Evolutionary conservation across 2,797 vertebrate genomes (phyloP).

Genomic region (Pseudochaenichthys georgianus): DNA sequence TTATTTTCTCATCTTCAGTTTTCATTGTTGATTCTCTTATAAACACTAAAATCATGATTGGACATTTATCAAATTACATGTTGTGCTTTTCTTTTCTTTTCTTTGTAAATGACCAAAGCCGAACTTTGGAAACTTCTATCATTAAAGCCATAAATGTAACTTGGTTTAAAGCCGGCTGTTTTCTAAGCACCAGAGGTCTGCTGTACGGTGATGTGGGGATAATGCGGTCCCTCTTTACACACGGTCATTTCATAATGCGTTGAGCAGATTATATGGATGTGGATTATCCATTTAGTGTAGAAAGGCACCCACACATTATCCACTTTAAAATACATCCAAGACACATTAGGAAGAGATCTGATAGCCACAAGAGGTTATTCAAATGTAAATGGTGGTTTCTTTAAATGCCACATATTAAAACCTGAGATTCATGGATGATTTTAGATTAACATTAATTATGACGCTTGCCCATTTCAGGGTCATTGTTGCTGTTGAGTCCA

Average conservation of each 20-base stretch:
- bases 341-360: slow-evolving; percentile 29
- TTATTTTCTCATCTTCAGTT: background rate
- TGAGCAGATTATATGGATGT: slow-evolving; percentile 43
- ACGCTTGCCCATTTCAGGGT: background rate
- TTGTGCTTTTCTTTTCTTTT: background rate
- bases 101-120: background rate
- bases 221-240: slow-evolving; percentile 7
- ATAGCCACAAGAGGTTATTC: slow-evolving; percentile 28
- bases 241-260: slow-evolving; percentile 24
- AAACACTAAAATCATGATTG: background rate
- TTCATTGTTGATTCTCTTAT: background rate
- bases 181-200: background rate
- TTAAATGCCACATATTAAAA: background rate
- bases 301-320: slow-evolving; percentile 45
- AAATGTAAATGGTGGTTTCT: slow-evolving; percentile 26
- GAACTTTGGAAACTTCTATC: background rate
- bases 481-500: background rate
- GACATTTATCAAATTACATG: slow-evolving; percentile 19
- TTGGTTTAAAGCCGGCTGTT: background rate
- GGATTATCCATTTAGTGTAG: slow-evolving; percentile 44
- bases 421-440: background rate
- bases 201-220: background rate
- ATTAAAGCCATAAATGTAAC: background rate
- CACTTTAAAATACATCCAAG: slow-evolving; percentile 35
- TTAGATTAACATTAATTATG: background rate